Percentiles rank a stretch among this genome's conserved stretches.
Conservation (phyloP, 1,140 invertebrate genomes). For the Neomicropteryx cornuta region DNA sequence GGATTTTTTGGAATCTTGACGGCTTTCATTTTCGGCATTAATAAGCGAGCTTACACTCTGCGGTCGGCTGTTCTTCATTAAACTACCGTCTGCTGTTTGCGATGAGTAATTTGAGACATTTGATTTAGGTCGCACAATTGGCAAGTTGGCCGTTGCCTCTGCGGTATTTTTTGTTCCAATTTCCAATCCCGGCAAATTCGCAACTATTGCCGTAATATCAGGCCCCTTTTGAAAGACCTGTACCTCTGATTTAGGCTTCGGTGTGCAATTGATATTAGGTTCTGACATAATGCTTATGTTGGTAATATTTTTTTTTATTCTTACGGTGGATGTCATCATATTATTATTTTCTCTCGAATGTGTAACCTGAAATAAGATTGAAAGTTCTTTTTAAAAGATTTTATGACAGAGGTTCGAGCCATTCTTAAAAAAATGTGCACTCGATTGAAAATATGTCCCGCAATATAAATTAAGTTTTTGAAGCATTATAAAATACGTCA, state of each 20-base stretch:
- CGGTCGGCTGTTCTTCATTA: constrained; percentile 13
- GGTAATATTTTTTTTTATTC: constrained; percentile 42
- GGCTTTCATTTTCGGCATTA: background rate
- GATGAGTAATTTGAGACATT: constrained; percentile 42
- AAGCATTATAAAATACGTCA: too few relatives aligned
- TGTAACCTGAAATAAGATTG: constrained; percentile 26
- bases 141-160: constrained; percentile 22
- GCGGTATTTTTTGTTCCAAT: constrained; percentile 26
- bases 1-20: background rate
- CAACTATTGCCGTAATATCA: constrained; percentile 39
- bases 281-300: constrained; percentile 45
- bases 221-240: constrained; percentile 49
- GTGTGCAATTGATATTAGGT: constrained; percentile 19
- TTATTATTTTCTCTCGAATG: constrained; percentile 21
- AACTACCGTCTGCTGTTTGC: constrained; percentile 23
- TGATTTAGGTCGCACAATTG: constrained; percentile 39
- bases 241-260: constrained; percentile 32
- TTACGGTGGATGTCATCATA: constrained; percentile 15
- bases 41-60: constrained; percentile 3
- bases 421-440: too few relatives aligned
- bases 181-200: constrained; percentile 47
- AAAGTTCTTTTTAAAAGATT: too few relatives aligned
- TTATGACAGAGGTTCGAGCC: too few relatives aligned
- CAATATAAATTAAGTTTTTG: too few relatives aligned
- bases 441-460: too few relatives aligned